phyloP scores from a whole-genome alignment of 2,113 vertebrate genomes.

The Hucho hucho region DNA sequence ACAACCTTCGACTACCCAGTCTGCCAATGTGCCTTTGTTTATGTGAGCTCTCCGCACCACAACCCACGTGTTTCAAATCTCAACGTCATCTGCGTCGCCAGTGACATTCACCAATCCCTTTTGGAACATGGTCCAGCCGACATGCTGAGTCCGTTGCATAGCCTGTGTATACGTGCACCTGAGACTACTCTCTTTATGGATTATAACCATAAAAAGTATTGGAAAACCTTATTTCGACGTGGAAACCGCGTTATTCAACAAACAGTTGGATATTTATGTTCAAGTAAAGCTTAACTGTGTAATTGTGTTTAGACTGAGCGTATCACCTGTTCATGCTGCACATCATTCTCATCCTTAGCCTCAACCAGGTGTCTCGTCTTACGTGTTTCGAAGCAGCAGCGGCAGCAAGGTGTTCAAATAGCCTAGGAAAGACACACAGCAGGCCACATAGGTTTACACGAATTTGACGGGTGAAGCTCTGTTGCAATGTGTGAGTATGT shows the following conservation, averaged over 20 bases:
- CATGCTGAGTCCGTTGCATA: background rate
- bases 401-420: background rate
- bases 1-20: slow-evolving; percentile 81
- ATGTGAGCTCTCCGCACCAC: slow-evolving; percentile 85
- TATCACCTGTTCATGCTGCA: background rate
- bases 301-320: too few relatives aligned
- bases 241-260: background rate
- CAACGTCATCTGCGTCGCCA: slow-evolving; percentile 85
- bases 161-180: background rate
- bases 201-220: background rate
- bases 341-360: background rate
- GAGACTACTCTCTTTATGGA: background rate
- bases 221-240: background rate
- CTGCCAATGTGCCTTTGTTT: slow-evolving; percentile 99
- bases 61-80: slow-evolving; percentile 85
- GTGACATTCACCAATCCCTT: slow-evolving; percentile 77
- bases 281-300: background rate
- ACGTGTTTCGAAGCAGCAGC: background rate
- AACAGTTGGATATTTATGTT: background rate
- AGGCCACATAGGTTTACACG: background rate
- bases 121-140: slow-evolving; percentile 47
- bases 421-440: background rate
- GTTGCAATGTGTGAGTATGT: background rate
- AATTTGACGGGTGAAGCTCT: background rate
- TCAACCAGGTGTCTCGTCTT: background rate